These are phyloP conservation scores for Campodea augens DNA, from an alignment of 1,140 invertebrate genomes.

Conservation along the genomic window DNA sequence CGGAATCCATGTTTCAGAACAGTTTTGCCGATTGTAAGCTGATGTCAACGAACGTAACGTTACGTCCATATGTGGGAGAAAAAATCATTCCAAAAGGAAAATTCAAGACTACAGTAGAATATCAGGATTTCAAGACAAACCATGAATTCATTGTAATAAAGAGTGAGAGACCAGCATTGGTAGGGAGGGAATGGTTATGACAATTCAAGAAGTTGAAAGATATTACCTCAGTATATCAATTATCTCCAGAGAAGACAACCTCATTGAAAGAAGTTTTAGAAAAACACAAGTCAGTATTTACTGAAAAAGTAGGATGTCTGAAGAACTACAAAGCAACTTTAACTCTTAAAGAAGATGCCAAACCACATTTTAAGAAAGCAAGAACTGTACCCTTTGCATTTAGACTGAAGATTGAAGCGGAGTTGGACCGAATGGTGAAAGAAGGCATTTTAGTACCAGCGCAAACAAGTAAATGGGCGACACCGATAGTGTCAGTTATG, in stretches of 20 bases:
- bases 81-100: background rate
- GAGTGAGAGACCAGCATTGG: background rate
- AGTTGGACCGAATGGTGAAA: background rate
- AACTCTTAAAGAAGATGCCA: background rate
- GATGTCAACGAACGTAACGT: background rate
- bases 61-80: background rate
- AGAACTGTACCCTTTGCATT: background rate
- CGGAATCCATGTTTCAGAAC: background rate
- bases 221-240: background rate
- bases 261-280: background rate
- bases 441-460: background rate
- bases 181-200: background rate
- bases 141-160: background rate
- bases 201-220: background rate
- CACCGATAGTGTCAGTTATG: background rate
- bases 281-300: background rate
- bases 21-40: background rate
- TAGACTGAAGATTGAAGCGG: background rate
- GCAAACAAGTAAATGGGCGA: background rate
- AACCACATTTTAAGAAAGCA: background rate
- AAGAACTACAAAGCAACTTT: background rate
- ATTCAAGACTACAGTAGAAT: constrained; percentile 2
- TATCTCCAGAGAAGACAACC: background rate
- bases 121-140: background rate
- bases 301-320: background rate